phyloP scores from a whole-genome alignment of 2,797 vertebrate species.

The Lemur catta region DNA sequence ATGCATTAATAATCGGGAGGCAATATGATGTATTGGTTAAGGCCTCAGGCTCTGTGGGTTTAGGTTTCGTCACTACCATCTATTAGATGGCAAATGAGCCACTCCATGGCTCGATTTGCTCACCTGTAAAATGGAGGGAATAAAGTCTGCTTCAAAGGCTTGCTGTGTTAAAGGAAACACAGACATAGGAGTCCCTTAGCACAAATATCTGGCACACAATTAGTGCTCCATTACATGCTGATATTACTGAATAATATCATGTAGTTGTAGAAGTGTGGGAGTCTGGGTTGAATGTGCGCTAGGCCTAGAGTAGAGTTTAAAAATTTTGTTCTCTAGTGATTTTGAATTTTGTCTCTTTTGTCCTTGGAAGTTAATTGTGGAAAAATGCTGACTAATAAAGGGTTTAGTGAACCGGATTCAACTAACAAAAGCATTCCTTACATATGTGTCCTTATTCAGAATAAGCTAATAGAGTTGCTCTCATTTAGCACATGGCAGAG shows the following conservation, averaged over 20 bases:
- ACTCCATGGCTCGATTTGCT: neutral
- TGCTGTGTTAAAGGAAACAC: neutral
- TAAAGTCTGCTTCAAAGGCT: neutral
- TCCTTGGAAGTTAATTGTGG: neutral
- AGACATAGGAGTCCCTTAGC: neutral
- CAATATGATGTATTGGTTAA: neutral
- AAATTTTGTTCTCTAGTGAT: conserved; percentile 5
- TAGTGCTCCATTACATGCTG: neutral
- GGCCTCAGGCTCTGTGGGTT: neutral
- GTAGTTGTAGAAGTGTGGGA: neutral
- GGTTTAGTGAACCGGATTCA: neutral
- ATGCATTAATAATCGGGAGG: neutral
- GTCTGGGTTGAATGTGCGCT: neutral
- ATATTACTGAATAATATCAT: neutral
- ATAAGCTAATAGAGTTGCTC: neutral
- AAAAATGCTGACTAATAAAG: neutral
- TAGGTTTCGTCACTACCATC: neutral
- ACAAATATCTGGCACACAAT: neutral
- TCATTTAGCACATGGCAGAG: neutral
- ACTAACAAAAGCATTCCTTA: neutral
- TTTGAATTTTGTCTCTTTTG: neutral
- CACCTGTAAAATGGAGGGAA: neutral
- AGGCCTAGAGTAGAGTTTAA: neutral
- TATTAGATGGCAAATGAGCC: neutral
- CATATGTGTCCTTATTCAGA: neutral